Conservation (phyloP, 2,888 invertebrate species). For the Resseliella maxima region DNA sequence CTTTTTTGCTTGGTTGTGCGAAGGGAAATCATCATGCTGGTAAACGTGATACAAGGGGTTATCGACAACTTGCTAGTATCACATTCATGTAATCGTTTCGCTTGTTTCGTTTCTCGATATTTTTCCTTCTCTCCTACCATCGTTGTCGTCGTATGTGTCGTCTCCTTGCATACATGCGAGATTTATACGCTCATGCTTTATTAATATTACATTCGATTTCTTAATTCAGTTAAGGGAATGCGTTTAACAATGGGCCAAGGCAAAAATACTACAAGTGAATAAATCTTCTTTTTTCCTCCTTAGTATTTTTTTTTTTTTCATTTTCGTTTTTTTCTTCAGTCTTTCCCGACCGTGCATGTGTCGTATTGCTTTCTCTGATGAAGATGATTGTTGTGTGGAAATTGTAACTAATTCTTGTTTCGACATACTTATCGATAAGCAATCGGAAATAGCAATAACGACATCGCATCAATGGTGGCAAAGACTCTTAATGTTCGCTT, state of each 20-base stretch:
- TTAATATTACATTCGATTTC: slow-evolving; percentile 55
- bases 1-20: neutral
- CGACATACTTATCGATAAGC: slow-evolving; percentile 43
- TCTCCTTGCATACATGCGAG: neutral
- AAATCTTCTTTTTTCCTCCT: slow-evolving; percentile 40
- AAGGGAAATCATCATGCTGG: slow-evolving; percentile 54
- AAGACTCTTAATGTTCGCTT: slow-evolving; percentile 43
- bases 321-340: slow-evolving; percentile 8
- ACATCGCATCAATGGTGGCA: slow-evolving; percentile 43
- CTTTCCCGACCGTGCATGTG: neutral
- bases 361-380: neutral
- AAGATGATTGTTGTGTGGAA: slow-evolving; percentile 30
- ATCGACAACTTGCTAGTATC: neutral
- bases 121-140: neutral
- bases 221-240: slow-evolving; percentile 54
- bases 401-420: slow-evolving; percentile 49
- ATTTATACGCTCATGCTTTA: slow-evolving; percentile 54
- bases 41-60: slow-evolving; percentile 54
- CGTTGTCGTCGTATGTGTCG: neutral
- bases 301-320: slow-evolving; percentile 37
- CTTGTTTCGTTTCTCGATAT: neutral
- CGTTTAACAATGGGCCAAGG: slow-evolving; percentile 40
- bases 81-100: slow-evolving; percentile 45
- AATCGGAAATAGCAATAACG: slow-evolving; percentile 51
- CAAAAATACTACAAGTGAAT: slow-evolving; percentile 46